Conservation (phyloP, 2,888 invertebrate genomes). For the Ethmia dodecea region DNA sequence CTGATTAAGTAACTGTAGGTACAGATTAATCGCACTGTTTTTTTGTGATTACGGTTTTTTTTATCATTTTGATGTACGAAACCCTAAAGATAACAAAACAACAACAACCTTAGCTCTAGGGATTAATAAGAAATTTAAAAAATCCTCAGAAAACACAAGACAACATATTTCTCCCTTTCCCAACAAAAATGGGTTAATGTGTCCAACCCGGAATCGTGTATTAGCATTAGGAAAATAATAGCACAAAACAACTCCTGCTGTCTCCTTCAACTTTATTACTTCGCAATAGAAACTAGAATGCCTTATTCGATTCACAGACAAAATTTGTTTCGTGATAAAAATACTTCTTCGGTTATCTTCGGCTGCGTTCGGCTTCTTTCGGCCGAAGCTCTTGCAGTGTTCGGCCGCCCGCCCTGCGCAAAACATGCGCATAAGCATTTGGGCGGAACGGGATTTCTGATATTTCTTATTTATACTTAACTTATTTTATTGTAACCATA, state of each 20-base stretch:
- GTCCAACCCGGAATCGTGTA: slow-evolving; percentile 42
- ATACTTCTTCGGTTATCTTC: slow-evolving; percentile 59
- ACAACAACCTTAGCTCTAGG: too few species aligned
- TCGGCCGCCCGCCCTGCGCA: slow-evolving; percentile 62
- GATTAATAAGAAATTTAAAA: too few species aligned
- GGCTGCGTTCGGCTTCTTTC: slow-evolving; percentile 41
- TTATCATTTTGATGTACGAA: too few species aligned
- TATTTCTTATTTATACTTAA: too few species aligned
- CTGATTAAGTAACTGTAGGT: too few species aligned
- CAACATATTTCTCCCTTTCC: slow-evolving; percentile 34
- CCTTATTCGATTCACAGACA: slow-evolving; percentile 14
- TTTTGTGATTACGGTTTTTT: too few species aligned
- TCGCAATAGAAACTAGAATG: slow-evolving; percentile 23
- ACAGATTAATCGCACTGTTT: too few species aligned
- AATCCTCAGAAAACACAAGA: not conserved
- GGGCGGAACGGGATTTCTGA: slow-evolving; percentile 48
- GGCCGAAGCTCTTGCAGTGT: slow-evolving; percentile 37
- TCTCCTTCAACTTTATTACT: slow-evolving; percentile 17
- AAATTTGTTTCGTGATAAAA: slow-evolving; percentile 57
- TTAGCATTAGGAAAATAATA: slow-evolving; percentile 48
- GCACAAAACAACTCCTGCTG: slow-evolving; percentile 11
- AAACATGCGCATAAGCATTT: slow-evolving; percentile 51
- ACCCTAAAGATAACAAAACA: too few species aligned
- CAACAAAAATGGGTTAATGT: slow-evolving; percentile 65
- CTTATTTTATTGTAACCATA: too few species aligned